A percentile compares a stretch with the other conserved stretches of the same genome.
Conservation (phyloP, 2,888 invertebrate species). For the Gandaritis pyraliata region DNA sequence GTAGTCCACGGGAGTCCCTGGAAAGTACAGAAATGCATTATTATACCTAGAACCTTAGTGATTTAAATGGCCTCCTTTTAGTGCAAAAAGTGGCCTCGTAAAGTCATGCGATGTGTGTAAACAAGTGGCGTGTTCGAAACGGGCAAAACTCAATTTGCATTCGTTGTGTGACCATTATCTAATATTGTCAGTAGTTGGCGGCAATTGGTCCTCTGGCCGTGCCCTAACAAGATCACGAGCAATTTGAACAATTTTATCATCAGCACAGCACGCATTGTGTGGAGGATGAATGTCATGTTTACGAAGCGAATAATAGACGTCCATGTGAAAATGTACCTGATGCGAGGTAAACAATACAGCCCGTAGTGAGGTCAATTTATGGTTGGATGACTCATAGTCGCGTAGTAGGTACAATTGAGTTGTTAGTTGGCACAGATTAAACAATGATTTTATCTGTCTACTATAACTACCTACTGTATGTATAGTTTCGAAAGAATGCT, state of each 20-base stretch:
- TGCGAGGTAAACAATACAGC: conserved; percentile 48
- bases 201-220: conserved; percentile 66
- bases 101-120: conserved; percentile 41
- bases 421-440: conserved; percentile 25
- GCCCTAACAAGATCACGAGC: conserved; percentile 69
- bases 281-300: conserved; percentile 52
- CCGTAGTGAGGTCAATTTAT: conserved; percentile 18
- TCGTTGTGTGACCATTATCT: conserved; percentile 77
- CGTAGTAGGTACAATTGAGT: conserved; percentile 26
- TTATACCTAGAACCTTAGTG: too few relatives aligned
- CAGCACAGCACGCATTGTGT: conserved; percentile 64
- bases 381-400: conserved; percentile 31
- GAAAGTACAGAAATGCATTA: conserved; percentile 14
- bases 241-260: conserved; percentile 80
- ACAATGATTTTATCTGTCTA: conserved; percentile 33
- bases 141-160: conserved; percentile 75
- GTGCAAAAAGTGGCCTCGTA: conserved; percentile 5
- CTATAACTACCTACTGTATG: conserved; percentile 4
- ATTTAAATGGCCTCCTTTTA: too few relatives aligned
- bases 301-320: conserved; percentile 54
- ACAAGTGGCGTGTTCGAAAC: conserved; percentile 50
- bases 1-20: conserved; percentile 88
- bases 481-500: conserved; percentile 1
- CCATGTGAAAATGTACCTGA: conserved; percentile 55
- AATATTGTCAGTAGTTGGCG: conserved; percentile 71